Evolutionary conservation across 2,888 invertebrate genomes (phyloP), one percentile per base, ranked within the genome.

Genomic region (Dicyrtomina minuta): DNA sequence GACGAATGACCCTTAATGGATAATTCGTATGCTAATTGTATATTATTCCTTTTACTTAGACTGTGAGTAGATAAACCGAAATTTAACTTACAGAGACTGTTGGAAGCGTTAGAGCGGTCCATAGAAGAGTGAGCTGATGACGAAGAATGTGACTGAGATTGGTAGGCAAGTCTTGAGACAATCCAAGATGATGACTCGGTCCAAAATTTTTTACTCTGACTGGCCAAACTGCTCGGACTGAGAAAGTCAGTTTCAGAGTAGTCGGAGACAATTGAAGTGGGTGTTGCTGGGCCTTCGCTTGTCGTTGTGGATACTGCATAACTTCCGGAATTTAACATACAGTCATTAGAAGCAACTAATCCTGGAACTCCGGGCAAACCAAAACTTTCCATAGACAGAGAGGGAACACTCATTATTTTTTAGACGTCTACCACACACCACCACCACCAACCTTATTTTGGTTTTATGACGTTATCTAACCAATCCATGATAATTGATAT

Each of bases 181-280:
- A 76, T 66, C 77, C 77, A 77, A 15, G 77, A 75, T 5, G 76
- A 76, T 13, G 74, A 74, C 51, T 77, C 77, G 26, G 66, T 72
- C 72, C 72, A 77, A 58, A 77, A 75, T 46, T 72, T 73, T 55
- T 75, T 76, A 3, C 74, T 73, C n/a, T 74, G 70, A 26, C 59
- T 65, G 1, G 75, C 74, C 12, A 75, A 51, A 10, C 62, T 65
- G 4, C 70, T 65, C 0, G 77, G 77, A 69, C 74, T 75, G 10
- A 73, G 70, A 13, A 71, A 69, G 24, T 72, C 73, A 12, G 66
- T 39, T 44, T 76, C 74, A 1, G 76, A 74, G 60, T 62, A 58
- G 13, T 73, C 74, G 15, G 73, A 74, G 44, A 69, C 72, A 0
- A 72, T 22, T 6, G 73, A 74, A 5, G 71, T 69, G 3, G 71